Percentiles rank a stretch among this genome's conserved stretches.
phyloP scores from a whole-genome alignment of 2,113 vertebrate genomes.

The Calyptomena viridis region DNA sequence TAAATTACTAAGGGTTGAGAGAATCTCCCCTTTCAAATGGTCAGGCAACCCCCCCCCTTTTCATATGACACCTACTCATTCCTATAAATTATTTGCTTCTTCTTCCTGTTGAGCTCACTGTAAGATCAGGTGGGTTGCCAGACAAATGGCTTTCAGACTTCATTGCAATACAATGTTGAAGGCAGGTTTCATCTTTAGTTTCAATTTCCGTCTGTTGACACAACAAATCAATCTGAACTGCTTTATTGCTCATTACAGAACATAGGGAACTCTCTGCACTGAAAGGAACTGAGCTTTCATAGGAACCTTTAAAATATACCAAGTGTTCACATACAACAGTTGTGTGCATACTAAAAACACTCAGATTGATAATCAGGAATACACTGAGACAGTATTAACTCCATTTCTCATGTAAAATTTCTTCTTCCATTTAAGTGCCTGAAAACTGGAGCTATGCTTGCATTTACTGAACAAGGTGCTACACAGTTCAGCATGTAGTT shows the following conservation, averaged over 20 bases:
- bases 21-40: too few relatives aligned
- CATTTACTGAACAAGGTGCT: not conserved
- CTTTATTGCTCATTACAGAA: not conserved
- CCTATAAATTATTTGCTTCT: not conserved
- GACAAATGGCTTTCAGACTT: not conserved
- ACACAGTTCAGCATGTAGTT: not conserved
- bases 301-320: not conserved
- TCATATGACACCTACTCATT: not conserved
- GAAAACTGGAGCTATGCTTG: not conserved
- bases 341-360: not conserved
- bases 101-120: not conserved
- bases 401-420: slow-evolving; percentile 8
- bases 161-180: not conserved
- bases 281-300: not conserved
- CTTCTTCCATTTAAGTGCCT: not conserved
- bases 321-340: not conserved
- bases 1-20: too few relatives aligned
- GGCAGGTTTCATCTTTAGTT: not conserved
- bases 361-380: not conserved
- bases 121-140: too few relatives aligned
- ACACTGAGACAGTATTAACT: not conserved
- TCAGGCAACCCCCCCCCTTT: too few relatives aligned
- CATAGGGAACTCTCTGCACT: not conserved
- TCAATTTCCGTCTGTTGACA: not conserved
- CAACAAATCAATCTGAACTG: not conserved